Base-by-base conservation (phyloP, 2,113 vertebrate species). In the Epinephelus moara region DNA sequence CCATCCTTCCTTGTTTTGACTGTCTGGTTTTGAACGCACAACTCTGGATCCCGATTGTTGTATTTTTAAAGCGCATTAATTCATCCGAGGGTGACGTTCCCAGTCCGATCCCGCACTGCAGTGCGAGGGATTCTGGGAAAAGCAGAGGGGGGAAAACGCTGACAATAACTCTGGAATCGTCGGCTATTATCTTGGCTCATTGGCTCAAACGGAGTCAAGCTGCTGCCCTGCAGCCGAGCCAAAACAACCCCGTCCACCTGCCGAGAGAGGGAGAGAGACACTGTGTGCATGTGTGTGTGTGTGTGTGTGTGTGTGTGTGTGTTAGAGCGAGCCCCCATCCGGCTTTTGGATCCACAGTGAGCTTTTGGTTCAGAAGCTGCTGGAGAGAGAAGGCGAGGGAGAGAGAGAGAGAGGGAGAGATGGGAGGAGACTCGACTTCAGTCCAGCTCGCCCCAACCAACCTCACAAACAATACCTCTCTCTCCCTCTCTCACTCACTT, bases 191-290 rank as follows among this genome's bases (percentile, higher is more conserved):
- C 92, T 93, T 93, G 88, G 90, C 90, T 94, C 93, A 94, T 92
- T 93, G 91, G 91, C 91, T 93, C 91, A 93, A 93, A 92, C 67
- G 92, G 90, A 93, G 91, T 92, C 91, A 94, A 93, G 93, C 94
- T 94, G 93, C 93, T 93, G 93, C 92, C 88, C 89, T 84, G 80
- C 88, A 72, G 90, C 85, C 72, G 76, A 92, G 94, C 94, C 94
- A 94, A 93, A 90, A 94, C 92, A 93, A 85, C 88, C 85, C 79
- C 19, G 90, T 94, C 93, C 95, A 95, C 94, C 95, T 95, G 94
- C 93, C 86, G 94, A 81, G 92, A 75, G 80, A 84, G 71, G 37
- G 75, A 75, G 71, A 80, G 66, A 86, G 59, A 83, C 59, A 63
- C 69, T 68, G 47, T 66, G 17, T 40, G 62, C 49, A 52, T 23